Percentiles rank a stretch among this genome's conserved stretches.
Conservation (phyloP, 2,888 invertebrate genomes). For the Drosophila planitibia region DNA sequence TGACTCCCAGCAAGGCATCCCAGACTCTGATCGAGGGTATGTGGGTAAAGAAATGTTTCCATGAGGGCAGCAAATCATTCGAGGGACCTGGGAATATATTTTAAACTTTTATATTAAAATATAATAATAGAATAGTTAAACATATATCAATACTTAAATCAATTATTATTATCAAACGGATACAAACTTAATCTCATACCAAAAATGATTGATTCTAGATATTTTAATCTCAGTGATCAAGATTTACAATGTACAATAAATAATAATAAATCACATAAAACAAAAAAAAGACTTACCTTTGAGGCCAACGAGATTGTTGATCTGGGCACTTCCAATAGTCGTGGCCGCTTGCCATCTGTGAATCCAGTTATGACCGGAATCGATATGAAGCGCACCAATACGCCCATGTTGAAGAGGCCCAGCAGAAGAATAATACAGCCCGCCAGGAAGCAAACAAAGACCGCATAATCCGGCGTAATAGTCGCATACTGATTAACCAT, state of each 20-base stretch:
- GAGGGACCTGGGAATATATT: conserved; percentile 83
- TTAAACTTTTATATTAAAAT: neutral
- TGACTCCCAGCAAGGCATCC: conserved; percentile 90
- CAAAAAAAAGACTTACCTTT: conserved; percentile 84
- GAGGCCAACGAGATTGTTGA: conserved; percentile 91
- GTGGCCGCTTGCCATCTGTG: conserved; percentile 93
- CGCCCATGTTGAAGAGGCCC: conserved; percentile 92
- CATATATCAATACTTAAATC: neutral
- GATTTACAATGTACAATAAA: neutral
- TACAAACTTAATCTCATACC: too few relatives aligned
- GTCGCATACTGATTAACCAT: conserved; percentile 91
- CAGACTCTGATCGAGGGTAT: conserved; percentile 88
- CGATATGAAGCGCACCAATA: conserved; percentile 94
- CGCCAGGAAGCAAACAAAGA: conserved; percentile 90
- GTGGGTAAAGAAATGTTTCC: conserved; percentile 88
- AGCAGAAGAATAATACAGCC: conserved; percentile 90
- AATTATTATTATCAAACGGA: neutral
- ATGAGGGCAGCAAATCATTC: conserved; percentile 88
- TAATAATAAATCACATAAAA: neutral
- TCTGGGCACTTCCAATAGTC: conserved; percentile 93
- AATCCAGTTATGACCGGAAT: conserved; percentile 94
- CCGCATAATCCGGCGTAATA: conserved; percentile 89
- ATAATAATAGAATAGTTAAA: neutral
- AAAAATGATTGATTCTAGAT: neutral
- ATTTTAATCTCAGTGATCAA: neutral